phyloP scores from a whole-genome alignment of 2,113 vertebrate genomes.

The Gasterosteus nipponicus region DNA sequence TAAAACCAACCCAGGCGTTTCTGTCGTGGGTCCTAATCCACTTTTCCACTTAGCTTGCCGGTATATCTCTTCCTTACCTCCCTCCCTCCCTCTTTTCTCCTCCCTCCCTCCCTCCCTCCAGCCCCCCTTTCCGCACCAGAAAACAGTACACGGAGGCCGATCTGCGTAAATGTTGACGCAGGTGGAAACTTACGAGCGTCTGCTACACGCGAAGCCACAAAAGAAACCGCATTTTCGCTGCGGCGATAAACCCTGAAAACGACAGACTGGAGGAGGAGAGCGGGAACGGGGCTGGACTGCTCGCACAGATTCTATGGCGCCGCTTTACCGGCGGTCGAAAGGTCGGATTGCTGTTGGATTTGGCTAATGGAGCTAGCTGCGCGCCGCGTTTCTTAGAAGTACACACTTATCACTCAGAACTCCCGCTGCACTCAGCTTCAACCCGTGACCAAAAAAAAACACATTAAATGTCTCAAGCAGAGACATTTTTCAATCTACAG shows the following conservation, averaged over 20 bases:
- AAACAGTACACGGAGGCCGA: conserved; percentile 65
- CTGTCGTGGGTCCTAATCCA: conserved; percentile 74
- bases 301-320: conserved; percentile 41
- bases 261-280: conserved; percentile 28
- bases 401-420: background rate
- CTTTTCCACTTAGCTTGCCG: conserved; percentile 71
- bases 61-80: conserved; percentile 52
- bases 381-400: conserved; percentile 2
- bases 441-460: background rate
- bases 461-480: background rate
- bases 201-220: conserved; percentile 35
- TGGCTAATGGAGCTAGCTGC: conserved; percentile 24
- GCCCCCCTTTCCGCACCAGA: conserved; percentile 20
- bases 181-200: conserved; percentile 56
- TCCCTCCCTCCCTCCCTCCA: conserved; percentile 17
- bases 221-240: background rate
- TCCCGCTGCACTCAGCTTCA: background rate
- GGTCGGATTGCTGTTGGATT: conserved; percentile 37
- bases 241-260: conserved; percentile 43
- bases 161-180: conserved; percentile 71
- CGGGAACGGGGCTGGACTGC: background rate
- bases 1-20: conserved; percentile 69
- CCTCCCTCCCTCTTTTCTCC: background rate
- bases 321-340: conserved; percentile 41
- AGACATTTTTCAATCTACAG: background rate